These are phyloP conservation scores for Agrypnus murinus DNA, from an alignment of 2,888 invertebrate genomes.

Conservation along the genomic window DNA sequence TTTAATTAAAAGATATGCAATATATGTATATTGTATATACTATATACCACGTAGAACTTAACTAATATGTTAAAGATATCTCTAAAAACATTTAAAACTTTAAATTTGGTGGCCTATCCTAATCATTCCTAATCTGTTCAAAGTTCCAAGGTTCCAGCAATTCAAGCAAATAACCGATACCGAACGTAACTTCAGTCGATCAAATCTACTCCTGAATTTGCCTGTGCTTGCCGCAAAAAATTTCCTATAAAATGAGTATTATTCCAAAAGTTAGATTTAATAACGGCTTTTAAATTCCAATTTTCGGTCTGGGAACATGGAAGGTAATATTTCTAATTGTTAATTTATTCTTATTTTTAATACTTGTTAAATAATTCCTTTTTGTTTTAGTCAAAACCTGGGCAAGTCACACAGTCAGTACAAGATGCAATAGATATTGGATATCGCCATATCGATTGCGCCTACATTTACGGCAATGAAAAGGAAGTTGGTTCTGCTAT, in stretches of 20 bases:
- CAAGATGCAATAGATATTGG: slow-evolving; percentile 83
- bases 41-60: too few species aligned
- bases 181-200: too few species aligned
- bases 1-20: too few species aligned
- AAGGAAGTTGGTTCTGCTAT: slow-evolving; percentile 78
- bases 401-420: slow-evolving; percentile 78
- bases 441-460: slow-evolving; percentile 84
- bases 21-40: too few species aligned
- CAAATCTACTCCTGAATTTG: too few species aligned
- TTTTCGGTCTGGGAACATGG: slow-evolving; percentile 80
- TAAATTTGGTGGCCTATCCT: too few species aligned
- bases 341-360: slow-evolving; percentile 52
- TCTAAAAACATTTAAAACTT: too few species aligned
- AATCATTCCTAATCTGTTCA: too few species aligned
- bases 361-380: neutral
- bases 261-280: slow-evolving; percentile 72
- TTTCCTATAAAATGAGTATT: neutral
- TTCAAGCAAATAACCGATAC: too few species aligned
- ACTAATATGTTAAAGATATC: too few species aligned
- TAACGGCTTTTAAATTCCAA: slow-evolving; percentile 75
- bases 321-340: slow-evolving; percentile 69
- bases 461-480: slow-evolving; percentile 81
- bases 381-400: slow-evolving; percentile 75
- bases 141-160: too few species aligned
- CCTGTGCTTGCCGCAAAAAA: too few species aligned